These are phyloP conservation scores for Phylloscopus collybita DNA, from an alignment of 2,797 vertebrate genomes.

Conservation along the genomic window DNA sequence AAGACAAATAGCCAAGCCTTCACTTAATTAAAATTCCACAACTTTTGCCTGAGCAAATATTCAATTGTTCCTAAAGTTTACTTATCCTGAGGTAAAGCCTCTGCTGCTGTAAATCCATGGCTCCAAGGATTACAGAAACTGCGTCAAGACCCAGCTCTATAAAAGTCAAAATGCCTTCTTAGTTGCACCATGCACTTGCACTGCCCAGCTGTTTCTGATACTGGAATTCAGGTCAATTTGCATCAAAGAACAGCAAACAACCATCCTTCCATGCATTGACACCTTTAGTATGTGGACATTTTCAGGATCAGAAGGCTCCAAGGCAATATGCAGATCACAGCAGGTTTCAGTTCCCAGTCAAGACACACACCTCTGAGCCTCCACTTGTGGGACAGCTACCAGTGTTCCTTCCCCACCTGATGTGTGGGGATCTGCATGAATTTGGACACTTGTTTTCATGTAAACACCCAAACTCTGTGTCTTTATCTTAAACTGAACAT, in stretches of 20 bases:
- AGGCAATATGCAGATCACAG: fast-evolving
- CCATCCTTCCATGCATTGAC: background rate
- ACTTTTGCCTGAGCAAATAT: background rate
- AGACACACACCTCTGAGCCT: background rate
- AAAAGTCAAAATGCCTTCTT: background rate
- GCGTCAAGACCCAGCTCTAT: background rate
- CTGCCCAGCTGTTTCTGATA: background rate
- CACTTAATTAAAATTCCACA: background rate
- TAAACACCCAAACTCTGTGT: background rate
- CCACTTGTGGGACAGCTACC: background rate
- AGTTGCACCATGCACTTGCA: background rate
- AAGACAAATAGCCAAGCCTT: background rate
- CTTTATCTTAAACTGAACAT: background rate
- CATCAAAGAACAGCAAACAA: background rate
- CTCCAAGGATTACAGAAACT: background rate
- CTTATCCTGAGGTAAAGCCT: background rate
- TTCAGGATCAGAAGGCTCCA: background rate
- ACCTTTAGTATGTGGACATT: background rate
- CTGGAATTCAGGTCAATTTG: background rate
- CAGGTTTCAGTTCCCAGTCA: background rate
- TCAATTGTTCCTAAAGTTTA: background rate
- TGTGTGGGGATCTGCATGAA: background rate
- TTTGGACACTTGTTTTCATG: background rate
- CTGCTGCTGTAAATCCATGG: background rate
- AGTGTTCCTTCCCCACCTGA: background rate